phyloP scores from a whole-genome alignment of 2,797 vertebrate genomes.

The Taenioides sp. region DNA sequence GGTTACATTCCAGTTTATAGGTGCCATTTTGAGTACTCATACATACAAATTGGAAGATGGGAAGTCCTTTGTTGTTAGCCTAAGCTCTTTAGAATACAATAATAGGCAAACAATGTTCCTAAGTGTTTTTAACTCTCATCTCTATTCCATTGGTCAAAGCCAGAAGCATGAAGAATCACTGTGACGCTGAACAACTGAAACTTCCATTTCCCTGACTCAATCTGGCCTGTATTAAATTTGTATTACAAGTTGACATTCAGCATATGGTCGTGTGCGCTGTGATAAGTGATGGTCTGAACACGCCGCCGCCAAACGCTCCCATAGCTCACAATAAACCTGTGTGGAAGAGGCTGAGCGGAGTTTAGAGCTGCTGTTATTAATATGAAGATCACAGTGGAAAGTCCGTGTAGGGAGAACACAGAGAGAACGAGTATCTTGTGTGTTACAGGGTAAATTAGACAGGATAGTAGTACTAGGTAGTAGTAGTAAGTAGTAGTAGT shows the following conservation, averaged over 20 bases:
- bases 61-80: too few species aligned
- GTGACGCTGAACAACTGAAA: slow-evolving; percentile 41
- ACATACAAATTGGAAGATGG: too few species aligned
- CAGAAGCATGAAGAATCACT: slow-evolving; percentile 32
- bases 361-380: slow-evolving; percentile 72
- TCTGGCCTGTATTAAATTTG: slow-evolving; percentile 62
- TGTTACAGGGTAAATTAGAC: neutral
- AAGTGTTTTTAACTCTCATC: too few species aligned
- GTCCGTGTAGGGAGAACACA: slow-evolving; percentile 25
- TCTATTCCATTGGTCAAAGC: neutral
- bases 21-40: too few species aligned
- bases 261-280: slow-evolving; percentile 53
- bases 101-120: too few species aligned
- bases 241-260: slow-evolving; percentile 70
- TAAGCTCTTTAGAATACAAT: too few species aligned
- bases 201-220: slow-evolving; percentile 67
- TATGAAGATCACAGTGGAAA: slow-evolving; percentile 50
- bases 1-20: too few species aligned
- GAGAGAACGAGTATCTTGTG: neutral
- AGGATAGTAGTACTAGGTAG: too few species aligned
- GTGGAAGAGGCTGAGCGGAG: slow-evolving; percentile 48
- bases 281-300: slow-evolving; percentile 73
- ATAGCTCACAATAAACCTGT: slow-evolving; percentile 74
- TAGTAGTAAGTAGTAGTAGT: too few species aligned
- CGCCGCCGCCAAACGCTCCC: slow-evolving; percentile 62